A percentile compares a stretch with the other conserved stretches of the same genome.
phyloP scores from a whole-genome alignment of 2,113 vertebrate species.

The Menidia beryllina region DNA sequence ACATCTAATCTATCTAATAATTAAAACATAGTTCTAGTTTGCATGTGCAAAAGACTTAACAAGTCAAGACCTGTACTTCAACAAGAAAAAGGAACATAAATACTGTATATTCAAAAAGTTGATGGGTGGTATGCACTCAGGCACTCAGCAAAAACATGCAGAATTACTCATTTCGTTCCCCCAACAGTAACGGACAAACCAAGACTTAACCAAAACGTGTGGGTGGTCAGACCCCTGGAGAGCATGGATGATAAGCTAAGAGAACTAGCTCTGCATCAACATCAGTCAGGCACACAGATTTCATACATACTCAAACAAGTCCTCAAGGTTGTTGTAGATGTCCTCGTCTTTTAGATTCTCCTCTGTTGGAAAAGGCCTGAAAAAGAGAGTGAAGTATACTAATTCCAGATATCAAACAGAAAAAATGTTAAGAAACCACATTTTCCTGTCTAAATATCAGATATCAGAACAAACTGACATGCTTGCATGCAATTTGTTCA shows the following conservation, averaged over 20 bases:
- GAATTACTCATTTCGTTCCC: conserved; percentile 68
- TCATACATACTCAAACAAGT: conserved; percentile 93
- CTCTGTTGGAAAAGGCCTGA: conserved; percentile 92
- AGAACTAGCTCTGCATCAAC: conserved; percentile 34
- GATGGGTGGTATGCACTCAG: conserved; percentile 42
- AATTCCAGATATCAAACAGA: background rate
- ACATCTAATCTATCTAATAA: background rate
- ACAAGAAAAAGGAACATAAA: too few species aligned
- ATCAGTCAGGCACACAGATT: conserved; percentile 20
- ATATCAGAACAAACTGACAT: background rate
- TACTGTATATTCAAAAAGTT: conserved; percentile 15
- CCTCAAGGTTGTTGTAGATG: conserved; percentile 92
- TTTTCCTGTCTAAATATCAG: background rate
- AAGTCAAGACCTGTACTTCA: background rate
- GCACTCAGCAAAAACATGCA: conserved; percentile 34
- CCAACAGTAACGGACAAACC: conserved; percentile 51
- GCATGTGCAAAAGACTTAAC: background rate
- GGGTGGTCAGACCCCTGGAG: conserved; percentile 62
- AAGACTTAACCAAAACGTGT: conserved; percentile 59
- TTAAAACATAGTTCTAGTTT: too few species aligned
- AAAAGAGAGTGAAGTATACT: conserved; percentile 45
- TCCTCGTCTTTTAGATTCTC: conserved; percentile 90
- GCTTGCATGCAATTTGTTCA: background rate
- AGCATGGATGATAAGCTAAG: conserved; percentile 42
- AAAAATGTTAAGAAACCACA: too few species aligned